A percentile compares a stretch with the other conserved stretches of the same genome.
phyloP scores from a whole-genome alignment of 2,888 invertebrate genomes.

The Caenorhabditis sp. region DNA sequence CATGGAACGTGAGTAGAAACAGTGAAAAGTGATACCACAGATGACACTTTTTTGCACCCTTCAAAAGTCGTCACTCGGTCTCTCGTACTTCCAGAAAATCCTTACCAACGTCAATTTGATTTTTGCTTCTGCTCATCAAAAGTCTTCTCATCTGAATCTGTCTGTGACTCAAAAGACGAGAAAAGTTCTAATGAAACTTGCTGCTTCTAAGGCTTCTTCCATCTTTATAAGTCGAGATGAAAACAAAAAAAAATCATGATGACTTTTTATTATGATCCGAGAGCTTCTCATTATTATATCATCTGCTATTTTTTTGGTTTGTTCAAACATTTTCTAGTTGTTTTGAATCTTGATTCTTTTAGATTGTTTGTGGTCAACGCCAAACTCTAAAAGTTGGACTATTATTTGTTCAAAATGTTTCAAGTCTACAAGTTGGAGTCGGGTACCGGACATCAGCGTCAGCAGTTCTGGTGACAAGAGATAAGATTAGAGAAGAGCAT shows the following conservation, averaged over 20 bases:
- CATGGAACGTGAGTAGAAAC: too few relatives aligned
- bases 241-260: neutral
- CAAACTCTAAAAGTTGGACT: conserved; percentile 48
- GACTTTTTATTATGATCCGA: conserved; percentile 18
- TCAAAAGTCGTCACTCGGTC: neutral
- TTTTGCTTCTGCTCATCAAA: conserved; percentile 3
- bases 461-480: conserved; percentile 65
- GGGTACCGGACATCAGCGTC: conserved; percentile 67
- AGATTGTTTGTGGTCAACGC: conserved; percentile 30
- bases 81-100: neutral
- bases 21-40: too few relatives aligned
- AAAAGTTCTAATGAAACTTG: conserved; percentile 20
- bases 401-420: conserved; percentile 49
- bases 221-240: conserved; percentile 20
- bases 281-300: neutral
- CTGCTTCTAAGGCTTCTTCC: conserved; percentile 11
- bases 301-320: conserved; percentile 15
- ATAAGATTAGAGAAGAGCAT: conserved; percentile 62
- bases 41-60: too few relatives aligned
- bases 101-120: conserved; percentile 11
- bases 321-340: neutral
- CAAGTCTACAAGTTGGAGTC: conserved; percentile 33
- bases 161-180: conserved; percentile 16
- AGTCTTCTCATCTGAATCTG: conserved; percentile 4
- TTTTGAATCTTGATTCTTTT: neutral